Percentiles rank a stretch among this genome's conserved stretches.
Evolutionary conservation across 2,888 invertebrate genomes (phyloP).

Genomic region (Sthenelais limicola): DNA sequence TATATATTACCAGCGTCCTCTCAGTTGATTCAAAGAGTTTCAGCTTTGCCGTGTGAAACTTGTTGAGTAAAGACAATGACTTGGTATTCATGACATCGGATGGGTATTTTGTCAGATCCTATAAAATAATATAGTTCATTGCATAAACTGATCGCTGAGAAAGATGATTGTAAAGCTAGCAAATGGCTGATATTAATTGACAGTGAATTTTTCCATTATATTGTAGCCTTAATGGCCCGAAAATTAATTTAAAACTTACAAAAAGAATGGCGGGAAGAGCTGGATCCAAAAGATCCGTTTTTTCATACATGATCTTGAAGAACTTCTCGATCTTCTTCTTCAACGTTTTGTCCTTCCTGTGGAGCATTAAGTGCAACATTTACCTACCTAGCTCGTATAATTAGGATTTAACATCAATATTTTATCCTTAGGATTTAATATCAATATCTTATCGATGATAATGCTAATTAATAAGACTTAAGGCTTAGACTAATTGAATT

Average conservation of each 20-base stretch:
- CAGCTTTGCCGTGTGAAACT: slow-evolving; percentile 21
- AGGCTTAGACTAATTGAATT: too few species aligned
- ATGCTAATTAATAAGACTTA: too few species aligned
- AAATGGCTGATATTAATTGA: too few species aligned
- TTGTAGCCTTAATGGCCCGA: not conserved
- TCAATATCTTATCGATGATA: too few species aligned
- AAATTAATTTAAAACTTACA: slow-evolving; percentile 20
- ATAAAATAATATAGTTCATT: not conserved
- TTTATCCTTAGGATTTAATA: too few species aligned
- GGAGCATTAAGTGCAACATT: not conserved
- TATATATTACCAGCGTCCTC: slow-evolving; percentile 21
- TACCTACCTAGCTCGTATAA: not conserved
- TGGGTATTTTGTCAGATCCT: slow-evolving; percentile 40
- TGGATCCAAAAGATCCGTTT: slow-evolving; percentile 8
- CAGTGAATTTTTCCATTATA: not conserved
- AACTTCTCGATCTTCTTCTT: slow-evolving; percentile 15
- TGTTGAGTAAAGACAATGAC: slow-evolving; percentile 32
- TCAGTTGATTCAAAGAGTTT: slow-evolving; percentile 10
- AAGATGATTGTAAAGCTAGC: not conserved
- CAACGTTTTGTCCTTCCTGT: slow-evolving; percentile 23
- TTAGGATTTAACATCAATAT: not conserved
- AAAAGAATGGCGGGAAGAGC: slow-evolving; percentile 33
- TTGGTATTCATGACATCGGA: slow-evolving; percentile 28
- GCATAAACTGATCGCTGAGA: not conserved
- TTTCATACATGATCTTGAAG: slow-evolving; percentile 18